Base-by-base conservation (phyloP, 2,113 vertebrate genomes). In the Polypterus senegalus region DNA sequence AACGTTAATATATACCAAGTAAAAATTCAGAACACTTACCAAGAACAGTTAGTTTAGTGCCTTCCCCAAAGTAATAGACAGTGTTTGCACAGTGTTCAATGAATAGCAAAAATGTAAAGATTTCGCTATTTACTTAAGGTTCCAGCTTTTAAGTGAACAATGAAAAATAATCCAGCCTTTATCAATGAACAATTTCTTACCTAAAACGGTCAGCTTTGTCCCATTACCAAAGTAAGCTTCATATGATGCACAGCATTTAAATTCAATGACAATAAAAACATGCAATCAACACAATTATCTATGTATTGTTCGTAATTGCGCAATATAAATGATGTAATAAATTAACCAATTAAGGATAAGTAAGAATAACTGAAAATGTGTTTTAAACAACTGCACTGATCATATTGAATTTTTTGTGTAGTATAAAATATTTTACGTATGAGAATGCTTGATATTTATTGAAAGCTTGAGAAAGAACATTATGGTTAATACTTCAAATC, bases 171-270 rank as follows among this genome's bases (percentile, higher is more conserved):
- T 11, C 54, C 7, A 8, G 10, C 51, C 51, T 52, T 3, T 3
- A 52, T 10, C 51, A 52, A 52, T 8, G 51, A 52, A 3, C 3
- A 11, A 27, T 10, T 49, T 7, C 27, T 65, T 74, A 83, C 81
- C 80, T 58, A 85, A 1, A 3, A 83, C 71, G 0, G 70, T 73
- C 43, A 84, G 62, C 63, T 81, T 84, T 49, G 82, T 86, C 43
- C 87, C 83, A 0, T 4, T 46, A 47, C 86, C 81, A 0, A 88
- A 89, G 8, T 48, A 8, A n/a, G 45, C 49, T 59, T 64, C 3
- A 70, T 7, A 72, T 62, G 61, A 73, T 52, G 7, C 62, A 61
- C 55, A 71, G 65, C 65, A 58, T 44, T 10, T 5, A 4, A 55
- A 8, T 9, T 2, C 62, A 66, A n/a, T 64, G 52, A 66, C 57